A percentile compares a stretch with the other conserved stretches of the same genome.
phyloP scores from a whole-genome alignment of 2,888 invertebrate species.

The Harpalus rubripes region DNA sequence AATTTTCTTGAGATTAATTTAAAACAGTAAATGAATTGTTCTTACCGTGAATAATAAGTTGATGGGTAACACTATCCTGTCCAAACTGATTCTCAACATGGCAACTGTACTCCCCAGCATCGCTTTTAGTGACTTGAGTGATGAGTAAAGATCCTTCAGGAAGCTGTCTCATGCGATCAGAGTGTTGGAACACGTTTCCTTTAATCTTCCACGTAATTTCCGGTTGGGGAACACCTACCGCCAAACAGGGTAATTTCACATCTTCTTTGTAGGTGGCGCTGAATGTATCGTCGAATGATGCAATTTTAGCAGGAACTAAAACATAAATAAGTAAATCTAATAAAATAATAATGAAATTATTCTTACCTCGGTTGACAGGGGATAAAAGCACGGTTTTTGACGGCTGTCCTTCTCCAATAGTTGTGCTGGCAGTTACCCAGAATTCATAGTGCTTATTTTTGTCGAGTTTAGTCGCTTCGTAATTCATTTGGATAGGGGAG shows the following conservation, averaged over 20 bases:
- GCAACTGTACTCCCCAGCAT: conserved; percentile 97
- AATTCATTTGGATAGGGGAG: conserved; percentile 80
- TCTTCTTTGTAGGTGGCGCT: conserved; percentile 95
- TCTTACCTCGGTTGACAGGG: conserved; percentile 87
- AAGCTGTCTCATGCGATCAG: conserved; percentile 90
- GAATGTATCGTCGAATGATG: conserved; percentile 96
- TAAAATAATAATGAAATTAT: background rate
- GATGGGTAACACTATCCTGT: conserved; percentile 94
- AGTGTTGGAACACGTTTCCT: conserved; percentile 87
- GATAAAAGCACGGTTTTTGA: conserved; percentile 92
- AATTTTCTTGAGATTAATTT: background rate
- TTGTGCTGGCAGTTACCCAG: conserved; percentile 96
- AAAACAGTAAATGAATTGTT: background rate
- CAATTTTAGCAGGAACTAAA: conserved; percentile 94
- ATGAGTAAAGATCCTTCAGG: conserved; percentile 96
- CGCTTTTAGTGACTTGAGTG: conserved; percentile 91
- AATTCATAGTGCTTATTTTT: conserved; percentile 92
- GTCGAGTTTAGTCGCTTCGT: conserved; percentile 91
- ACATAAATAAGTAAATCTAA: conserved; percentile 65
- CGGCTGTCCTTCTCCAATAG: conserved; percentile 95
- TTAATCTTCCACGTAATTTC: conserved; percentile 94
- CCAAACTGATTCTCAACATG: conserved; percentile 95
- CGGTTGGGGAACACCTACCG: conserved; percentile 94
- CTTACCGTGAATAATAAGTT: conserved; percentile 90
- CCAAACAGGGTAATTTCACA: conserved; percentile 93